These are phyloP conservation scores for Eumaeus atala DNA, from an alignment of 1,140 invertebrate genomes.

Conservation along the genomic window DNA sequence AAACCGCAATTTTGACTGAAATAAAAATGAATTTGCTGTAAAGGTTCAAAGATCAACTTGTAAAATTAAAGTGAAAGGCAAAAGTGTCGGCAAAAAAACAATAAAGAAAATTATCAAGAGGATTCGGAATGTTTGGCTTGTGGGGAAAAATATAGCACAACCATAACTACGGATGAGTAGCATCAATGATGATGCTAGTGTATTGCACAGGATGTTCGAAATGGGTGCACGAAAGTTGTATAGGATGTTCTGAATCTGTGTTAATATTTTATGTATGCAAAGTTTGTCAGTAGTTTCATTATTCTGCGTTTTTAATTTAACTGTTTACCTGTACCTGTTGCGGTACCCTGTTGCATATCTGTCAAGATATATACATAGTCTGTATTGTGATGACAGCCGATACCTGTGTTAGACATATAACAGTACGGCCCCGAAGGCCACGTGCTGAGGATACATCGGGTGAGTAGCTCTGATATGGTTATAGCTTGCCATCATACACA, in stretches of 20 bases:
- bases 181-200: too few relatives aligned
- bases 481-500: too few relatives aligned
- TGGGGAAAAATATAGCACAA: constrained; percentile 7
- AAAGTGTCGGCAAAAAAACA: not conserved
- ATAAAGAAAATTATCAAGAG: constrained; percentile 9
- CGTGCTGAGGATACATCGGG: too few relatives aligned
- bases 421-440: too few relatives aligned
- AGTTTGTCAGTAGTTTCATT: not conserved
- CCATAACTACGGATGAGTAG: constrained; percentile 4
- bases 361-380: too few relatives aligned
- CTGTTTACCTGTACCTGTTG: too few relatives aligned
- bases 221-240: constrained; percentile 11
- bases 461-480: too few relatives aligned
- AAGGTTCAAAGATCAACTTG: not conserved
- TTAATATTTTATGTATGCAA: constrained; percentile 5
- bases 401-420: too few relatives aligned
- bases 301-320: not conserved
- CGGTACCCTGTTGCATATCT: too few relatives aligned
- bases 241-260: not conserved
- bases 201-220: constrained; percentile 7
- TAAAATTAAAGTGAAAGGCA: constrained; percentile 3
- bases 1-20: constrained; percentile 11
- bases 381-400: too few relatives aligned
- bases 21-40: constrained; percentile 4
- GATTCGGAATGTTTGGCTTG: constrained; percentile 7